phyloP scores from a whole-genome alignment of 2,888 invertebrate species.

The Allygus modestus region DNA sequence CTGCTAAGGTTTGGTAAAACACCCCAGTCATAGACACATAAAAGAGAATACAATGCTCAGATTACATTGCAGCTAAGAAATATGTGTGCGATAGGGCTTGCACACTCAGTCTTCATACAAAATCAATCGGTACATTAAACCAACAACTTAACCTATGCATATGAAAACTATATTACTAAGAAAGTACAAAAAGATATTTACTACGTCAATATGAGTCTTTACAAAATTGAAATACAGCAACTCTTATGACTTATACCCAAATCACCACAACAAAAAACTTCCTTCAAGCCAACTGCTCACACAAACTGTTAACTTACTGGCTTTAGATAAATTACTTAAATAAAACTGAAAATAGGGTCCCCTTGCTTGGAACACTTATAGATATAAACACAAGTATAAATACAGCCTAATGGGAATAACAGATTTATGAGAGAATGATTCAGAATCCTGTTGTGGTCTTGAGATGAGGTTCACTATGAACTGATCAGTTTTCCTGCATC shows the following conservation, averaged over 20 bases:
- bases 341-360: background rate
- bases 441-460: background rate
- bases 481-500: background rate
- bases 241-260: background rate
- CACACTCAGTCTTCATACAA: conserved; percentile 31
- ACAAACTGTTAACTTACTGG: background rate
- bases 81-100: background rate
- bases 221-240: conserved; percentile 3
- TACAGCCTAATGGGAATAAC: background rate
- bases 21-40: background rate
- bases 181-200: conserved; percentile 13
- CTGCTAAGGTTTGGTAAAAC: background rate
- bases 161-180: conserved; percentile 36
- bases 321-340: background rate
- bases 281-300: background rate
- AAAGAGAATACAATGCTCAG: background rate
- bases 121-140: conserved; percentile 8
- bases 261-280: background rate
- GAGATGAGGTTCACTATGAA: background rate
- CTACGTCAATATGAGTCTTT: background rate
- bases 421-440: background rate
- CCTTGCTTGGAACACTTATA: background rate
- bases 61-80: background rate
- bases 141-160: background rate
- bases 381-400: background rate